Evolutionary conservation across 1,140 invertebrate genomes (phyloP), one percentile per base, ranked within the genome.

Genomic region (Drosophila kurseongensis): DNA sequence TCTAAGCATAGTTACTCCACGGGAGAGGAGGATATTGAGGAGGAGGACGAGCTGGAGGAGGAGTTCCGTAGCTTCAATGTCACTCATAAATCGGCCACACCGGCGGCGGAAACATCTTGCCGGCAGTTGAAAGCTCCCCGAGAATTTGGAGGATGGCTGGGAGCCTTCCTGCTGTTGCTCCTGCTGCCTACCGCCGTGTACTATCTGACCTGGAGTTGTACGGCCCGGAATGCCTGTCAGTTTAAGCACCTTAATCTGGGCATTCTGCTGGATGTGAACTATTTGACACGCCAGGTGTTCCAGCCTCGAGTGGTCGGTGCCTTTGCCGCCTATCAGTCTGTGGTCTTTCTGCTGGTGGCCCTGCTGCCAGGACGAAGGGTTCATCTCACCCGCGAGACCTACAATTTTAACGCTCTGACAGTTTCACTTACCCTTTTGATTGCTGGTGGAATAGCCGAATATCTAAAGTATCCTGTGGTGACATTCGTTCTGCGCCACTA

Each of bases 401-500:
- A 93, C 75, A 80, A 92, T 18, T 91, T 92, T 35, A 94, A 94
- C 69, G 93, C 92, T 5, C 75, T 94, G 14, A 81, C 93, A 6
- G 81, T 92, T 10, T 69, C 90, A 42, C 12, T 92, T 16, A 48
- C 94, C 5, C 51, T 93, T 10, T 10, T 93, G 23, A 14, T 79
- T 0, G 58, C 84, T 2, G 66, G 93, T 68, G 73, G 75, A 41
- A 71, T 75, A 7, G 92, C 93, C 18, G 83, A 94, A 77, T 93
- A 93, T 45, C 86, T 92, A 5, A 89, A 92, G 40, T 92, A 93
- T 63, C 78, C 91, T 27, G 55, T 94, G 36, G 75, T 83, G 58
- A 84, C 92, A 58, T 93, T 93, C 50, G 91, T 95, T 36, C 42
- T 93, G 9, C 72, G 93, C 51, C 93, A 95, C 58, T 90, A 86